phyloP scores from a whole-genome alignment of 2,797 vertebrate species.

The Melanotaenia boesemani region DNA sequence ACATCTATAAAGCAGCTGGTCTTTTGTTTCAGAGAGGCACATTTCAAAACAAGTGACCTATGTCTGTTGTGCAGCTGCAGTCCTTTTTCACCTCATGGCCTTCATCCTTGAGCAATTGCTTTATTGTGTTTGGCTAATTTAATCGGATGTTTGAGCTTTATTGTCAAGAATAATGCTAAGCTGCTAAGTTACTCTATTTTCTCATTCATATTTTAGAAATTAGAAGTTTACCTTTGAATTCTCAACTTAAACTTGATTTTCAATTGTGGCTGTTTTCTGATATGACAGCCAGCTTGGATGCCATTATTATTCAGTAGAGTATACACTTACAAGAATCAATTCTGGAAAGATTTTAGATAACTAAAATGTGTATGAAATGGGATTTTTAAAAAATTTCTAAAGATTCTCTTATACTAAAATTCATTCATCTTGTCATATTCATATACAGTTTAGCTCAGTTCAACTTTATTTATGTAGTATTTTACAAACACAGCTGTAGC shows the following conservation, averaged over 20 bases:
- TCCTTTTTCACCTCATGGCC: slow-evolving; percentile 12
- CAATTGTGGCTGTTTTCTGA: neutral
- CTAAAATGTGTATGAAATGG: neutral
- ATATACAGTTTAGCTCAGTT: too few species aligned
- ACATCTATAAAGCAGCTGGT: slow-evolving; percentile 59
- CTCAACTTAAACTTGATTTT: neutral
- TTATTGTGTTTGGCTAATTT: neutral
- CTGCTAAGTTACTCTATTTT: neutral
- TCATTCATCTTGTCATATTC: neutral
- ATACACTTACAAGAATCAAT: neutral
- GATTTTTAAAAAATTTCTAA: neutral
- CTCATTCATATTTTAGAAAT: slow-evolving; percentile 3
- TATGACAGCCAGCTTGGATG: neutral
- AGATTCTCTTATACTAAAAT: neutral
- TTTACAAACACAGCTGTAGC: neutral
- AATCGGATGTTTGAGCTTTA: neutral
- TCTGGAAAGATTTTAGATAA: neutral
- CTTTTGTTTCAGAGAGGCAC: slow-evolving; percentile 37
- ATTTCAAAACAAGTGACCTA: slow-evolving; percentile 40
- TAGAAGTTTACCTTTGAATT: neutral
- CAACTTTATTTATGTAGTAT: too few species aligned
- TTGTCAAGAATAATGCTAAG: neutral
- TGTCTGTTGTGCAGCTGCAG: slow-evolving; percentile 52
- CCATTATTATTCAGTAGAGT: neutral
- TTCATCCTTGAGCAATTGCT: slow-evolving; percentile 20